Percentiles rank a stretch among this genome's conserved stretches.
These are phyloP conservation scores for Byasa hedistus DNA, from an alignment of 2,888 invertebrate species.

Conservation along the genomic window DNA sequence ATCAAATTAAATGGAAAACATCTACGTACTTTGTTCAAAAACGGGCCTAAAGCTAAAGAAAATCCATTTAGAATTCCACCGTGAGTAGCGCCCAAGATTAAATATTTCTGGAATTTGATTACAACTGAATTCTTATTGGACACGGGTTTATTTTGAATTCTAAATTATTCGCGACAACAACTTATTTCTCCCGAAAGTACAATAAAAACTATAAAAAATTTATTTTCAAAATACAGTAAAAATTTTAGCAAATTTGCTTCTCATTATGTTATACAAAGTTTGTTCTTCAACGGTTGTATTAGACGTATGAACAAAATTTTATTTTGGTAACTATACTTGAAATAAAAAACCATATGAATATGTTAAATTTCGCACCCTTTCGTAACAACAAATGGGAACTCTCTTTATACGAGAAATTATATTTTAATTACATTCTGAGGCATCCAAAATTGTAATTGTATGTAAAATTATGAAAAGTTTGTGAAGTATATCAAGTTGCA, in stretches of 20 bases:
- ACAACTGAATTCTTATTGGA: not conserved
- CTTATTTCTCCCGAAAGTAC: not conserved
- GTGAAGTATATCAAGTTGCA: too few relatives aligned
- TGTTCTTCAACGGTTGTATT: not conserved
- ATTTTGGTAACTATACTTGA: not conserved
- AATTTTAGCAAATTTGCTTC: not conserved
- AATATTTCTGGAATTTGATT: not conserved
- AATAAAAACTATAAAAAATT: not conserved
- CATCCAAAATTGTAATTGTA: too few relatives aligned
- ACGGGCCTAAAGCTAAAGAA: too few relatives aligned
- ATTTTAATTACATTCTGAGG: too few relatives aligned
- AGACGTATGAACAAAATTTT: not conserved
- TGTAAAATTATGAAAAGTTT: too few relatives aligned
- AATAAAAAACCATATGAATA: not conserved
- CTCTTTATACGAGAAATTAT: not conserved
- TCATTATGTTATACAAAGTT: not conserved
- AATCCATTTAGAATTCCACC: too few relatives aligned
- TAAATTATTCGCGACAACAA: not conserved
- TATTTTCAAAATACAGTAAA: not conserved
- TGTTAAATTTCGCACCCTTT: not conserved
- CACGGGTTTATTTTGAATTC: too few relatives aligned
- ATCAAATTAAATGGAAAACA: too few relatives aligned
- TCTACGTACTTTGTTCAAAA: too few relatives aligned
- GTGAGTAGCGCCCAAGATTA: too few relatives aligned
- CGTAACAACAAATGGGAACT: not conserved